Percentiles rank a stretch among this genome's conserved stretches.
Evolutionary conservation across 2,797 vertebrate species (phyloP).

Genomic region (Nyctibius grandis): DNA sequence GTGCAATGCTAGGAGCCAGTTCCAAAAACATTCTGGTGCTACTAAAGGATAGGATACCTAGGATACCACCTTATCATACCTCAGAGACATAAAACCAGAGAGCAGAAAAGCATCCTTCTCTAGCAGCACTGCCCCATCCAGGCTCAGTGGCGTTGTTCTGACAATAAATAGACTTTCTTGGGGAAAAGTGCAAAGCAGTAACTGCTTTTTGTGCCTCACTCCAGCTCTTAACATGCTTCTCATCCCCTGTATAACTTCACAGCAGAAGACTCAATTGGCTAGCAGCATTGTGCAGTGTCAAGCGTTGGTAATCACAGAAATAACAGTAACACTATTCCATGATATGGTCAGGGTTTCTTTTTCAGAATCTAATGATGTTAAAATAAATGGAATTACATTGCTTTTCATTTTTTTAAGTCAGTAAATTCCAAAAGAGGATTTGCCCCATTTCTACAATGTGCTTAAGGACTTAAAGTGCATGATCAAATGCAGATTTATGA

Average conservation of each 20-base stretch:
- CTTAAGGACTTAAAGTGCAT: not conserved
- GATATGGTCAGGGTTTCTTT: not conserved
- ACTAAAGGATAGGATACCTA: not conserved
- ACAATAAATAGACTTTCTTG: not conserved
- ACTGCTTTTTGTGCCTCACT: not conserved
- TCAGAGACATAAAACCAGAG: not conserved
- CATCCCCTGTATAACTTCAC: not conserved
- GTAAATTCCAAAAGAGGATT: constrained; percentile 39
- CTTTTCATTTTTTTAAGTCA: not conserved
- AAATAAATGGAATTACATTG: constrained; percentile 36
- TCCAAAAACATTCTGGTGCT: not conserved
- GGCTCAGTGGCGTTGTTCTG: not conserved
- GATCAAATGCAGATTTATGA: not conserved
- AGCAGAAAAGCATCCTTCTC: not conserved
- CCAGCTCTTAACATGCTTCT: not conserved
- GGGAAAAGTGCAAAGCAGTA: not conserved
- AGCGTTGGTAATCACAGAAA: not conserved
- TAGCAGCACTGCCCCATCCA: not conserved
- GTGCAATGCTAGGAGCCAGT: not conserved
- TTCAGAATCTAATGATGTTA: not conserved
- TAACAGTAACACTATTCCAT: not conserved
- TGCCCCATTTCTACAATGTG: constrained; percentile 1
- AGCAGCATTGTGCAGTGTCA: not conserved
- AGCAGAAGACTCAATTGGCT: not conserved
- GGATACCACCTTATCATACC: not conserved